Percentiles rank a stretch among this genome's conserved stretches.
phyloP scores from a whole-genome alignment of 2,797 vertebrate species.

The Manis pentadactyla region DNA sequence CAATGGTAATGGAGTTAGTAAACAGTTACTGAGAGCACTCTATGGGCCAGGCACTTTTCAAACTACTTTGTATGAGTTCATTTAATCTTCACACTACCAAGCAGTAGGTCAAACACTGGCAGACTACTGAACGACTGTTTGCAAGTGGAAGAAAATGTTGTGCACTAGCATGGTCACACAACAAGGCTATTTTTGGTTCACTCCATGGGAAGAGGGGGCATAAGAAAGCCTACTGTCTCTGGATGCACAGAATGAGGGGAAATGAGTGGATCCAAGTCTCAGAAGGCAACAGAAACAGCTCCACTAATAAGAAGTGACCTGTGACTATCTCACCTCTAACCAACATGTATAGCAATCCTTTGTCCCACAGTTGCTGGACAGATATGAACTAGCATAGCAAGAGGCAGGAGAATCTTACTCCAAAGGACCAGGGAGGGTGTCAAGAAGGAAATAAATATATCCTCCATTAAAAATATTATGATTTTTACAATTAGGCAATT shows the following conservation, averaged over 20 bases:
- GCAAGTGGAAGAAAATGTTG: not conserved
- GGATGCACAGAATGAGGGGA: not conserved
- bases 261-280: not conserved
- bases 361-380: not conserved
- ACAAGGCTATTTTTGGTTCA: not conserved
- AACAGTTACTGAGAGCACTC: not conserved
- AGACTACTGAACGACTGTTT: not conserved
- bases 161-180: not conserved
- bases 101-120: not conserved
- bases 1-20: not conserved
- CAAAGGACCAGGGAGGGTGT: not conserved
- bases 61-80: not conserved
- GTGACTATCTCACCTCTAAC: not conserved
- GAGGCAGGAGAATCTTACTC: not conserved
- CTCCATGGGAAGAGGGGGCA: not conserved
- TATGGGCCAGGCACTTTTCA: not conserved
- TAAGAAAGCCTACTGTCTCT: not conserved
- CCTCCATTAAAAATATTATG: not conserved
- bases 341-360: not conserved
- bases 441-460: not conserved
- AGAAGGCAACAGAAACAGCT: not conserved
- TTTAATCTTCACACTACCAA: not conserved
- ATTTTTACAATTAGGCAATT: not conserved
- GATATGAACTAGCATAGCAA: not conserved
- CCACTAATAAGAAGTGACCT: not conserved